Conservation (phyloP, 2,797 vertebrate genomes). For the Alectoris magna region DNA sequence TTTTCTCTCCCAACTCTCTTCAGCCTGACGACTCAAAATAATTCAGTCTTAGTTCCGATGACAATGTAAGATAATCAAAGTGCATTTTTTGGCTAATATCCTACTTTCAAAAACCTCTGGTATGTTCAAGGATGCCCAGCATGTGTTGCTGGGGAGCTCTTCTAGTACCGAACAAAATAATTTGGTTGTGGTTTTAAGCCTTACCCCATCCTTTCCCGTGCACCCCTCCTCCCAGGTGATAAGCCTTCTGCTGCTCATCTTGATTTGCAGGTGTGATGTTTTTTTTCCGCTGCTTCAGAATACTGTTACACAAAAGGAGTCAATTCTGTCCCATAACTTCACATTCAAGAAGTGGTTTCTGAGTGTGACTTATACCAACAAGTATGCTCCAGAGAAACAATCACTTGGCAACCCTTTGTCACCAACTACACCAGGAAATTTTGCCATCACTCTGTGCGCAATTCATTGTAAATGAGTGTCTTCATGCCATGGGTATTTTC, state of each 20-base stretch:
- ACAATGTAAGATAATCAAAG: not conserved
- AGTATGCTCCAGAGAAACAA: not conserved
- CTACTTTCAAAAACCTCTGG: not conserved
- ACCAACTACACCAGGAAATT: constrained; percentile 40
- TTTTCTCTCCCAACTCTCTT: not conserved
- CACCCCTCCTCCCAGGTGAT: not conserved
- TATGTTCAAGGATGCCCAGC: not conserved
- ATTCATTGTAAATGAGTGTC: constrained; percentile 14
- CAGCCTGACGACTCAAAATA: not conserved
- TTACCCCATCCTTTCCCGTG: not conserved
- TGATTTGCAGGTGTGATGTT: constrained; percentile 11
- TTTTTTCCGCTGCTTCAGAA: not conserved
- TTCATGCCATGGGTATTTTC: constrained; percentile 36
- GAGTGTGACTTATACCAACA: constrained; percentile 3
- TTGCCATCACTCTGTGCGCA: not conserved
- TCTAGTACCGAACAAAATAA: not conserved
- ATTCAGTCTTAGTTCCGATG: not conserved
- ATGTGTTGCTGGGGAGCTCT: not conserved
- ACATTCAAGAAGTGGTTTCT: not conserved
- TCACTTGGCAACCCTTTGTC: constrained; percentile 11
- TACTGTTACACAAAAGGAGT: not conserved
- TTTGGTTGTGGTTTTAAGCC: not conserved
- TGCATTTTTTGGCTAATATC: not conserved
- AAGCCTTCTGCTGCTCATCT: not conserved
- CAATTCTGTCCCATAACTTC: not conserved